A percentile compares a stretch with the other conserved stretches of the same genome.
Evolutionary conservation across 2,888 invertebrate species (phyloP).

Genomic region (Drosophila buzzatii): DNA sequence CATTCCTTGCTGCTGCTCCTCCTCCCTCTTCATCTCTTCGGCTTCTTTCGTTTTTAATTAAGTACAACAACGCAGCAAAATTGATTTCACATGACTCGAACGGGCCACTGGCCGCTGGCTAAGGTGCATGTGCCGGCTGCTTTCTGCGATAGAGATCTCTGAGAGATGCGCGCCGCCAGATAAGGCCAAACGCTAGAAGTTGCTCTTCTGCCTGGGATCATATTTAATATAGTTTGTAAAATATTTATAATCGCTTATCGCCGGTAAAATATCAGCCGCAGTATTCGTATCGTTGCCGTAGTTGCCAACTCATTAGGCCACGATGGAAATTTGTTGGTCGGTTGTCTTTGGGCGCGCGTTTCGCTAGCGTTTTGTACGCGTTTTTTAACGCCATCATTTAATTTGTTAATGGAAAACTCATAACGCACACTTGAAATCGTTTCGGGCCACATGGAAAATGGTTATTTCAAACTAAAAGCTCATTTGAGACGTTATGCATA

Average conservation of each 20-base stretch:
- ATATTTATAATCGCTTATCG: slow-evolving; percentile 66
- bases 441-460: slow-evolving; percentile 13
- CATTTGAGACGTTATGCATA: slow-evolving; percentile 61
- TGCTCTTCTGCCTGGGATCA: slow-evolving; percentile 33
- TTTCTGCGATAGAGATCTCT: slow-evolving; percentile 64
- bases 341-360: background rate
- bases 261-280: slow-evolving; percentile 48
- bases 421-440: slow-evolving; percentile 15
- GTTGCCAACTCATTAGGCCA: slow-evolving; percentile 73
- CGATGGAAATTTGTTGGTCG: slow-evolving; percentile 35
- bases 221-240: slow-evolving; percentile 74
- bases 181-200: slow-evolving; percentile 46
- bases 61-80: slow-evolving; percentile 80
- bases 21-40: background rate
- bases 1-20: slow-evolving; percentile 4
- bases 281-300: slow-evolving; percentile 39
- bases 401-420: slow-evolving; percentile 5
- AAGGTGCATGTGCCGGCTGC: slow-evolving; percentile 18
- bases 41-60: slow-evolving; percentile 65
- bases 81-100: slow-evolving; percentile 66
- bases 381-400: slow-evolving; percentile 1
- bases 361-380: slow-evolving; percentile 5
- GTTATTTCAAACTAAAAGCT: slow-evolving; percentile 58
- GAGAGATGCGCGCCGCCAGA: slow-evolving; percentile 67
- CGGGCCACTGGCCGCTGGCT: slow-evolving; percentile 13